Evolutionary conservation across 1,140 invertebrate species (phyloP).

Genomic region (Harpegnathos saltator): DNA sequence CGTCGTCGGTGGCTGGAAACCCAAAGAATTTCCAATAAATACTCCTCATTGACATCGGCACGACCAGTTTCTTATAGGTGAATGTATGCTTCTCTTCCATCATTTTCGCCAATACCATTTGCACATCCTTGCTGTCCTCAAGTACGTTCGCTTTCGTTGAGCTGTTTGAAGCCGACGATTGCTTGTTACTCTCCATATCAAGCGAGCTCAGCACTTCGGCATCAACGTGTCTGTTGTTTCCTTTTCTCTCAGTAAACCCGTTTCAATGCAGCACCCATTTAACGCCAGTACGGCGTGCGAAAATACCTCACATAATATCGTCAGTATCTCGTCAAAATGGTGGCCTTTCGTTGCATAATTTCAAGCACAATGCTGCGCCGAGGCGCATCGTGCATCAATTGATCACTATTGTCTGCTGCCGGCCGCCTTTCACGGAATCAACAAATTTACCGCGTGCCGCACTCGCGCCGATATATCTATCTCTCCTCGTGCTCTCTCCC

Average conservation of each 20-base stretch:
- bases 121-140: slow-evolving; percentile 71
- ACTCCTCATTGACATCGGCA: slow-evolving; percentile 88
- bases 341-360: slow-evolving; percentile 65
- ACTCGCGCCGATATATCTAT: slow-evolving; percentile 67
- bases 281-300: too few relatives aligned
- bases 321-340: slow-evolving; percentile 72
- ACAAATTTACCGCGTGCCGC: slow-evolving; percentile 77
- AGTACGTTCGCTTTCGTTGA: slow-evolving; percentile 20
- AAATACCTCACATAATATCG: slow-evolving; percentile 3
- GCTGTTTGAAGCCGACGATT: slow-evolving; percentile 34
- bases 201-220: slow-evolving; percentile 21
- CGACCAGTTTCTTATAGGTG: slow-evolving; percentile 86
- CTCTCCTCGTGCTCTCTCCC: slow-evolving; percentile 25
- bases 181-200: slow-evolving; percentile 67
- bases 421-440: neutral
- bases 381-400: neutral
- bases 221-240: too few relatives aligned
- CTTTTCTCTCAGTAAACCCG: too few relatives aligned
- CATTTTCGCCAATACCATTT: slow-evolving; percentile 82
- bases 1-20: slow-evolving; percentile 88
- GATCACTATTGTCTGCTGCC: too few relatives aligned
- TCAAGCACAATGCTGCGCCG: slow-evolving; percentile 16
- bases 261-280: too few relatives aligned
- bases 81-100: slow-evolving; percentile 84
- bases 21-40: slow-evolving; percentile 90